Evolutionary conservation across 2,888 invertebrate species (phyloP).

Genomic region (Smittia sp.): DNA sequence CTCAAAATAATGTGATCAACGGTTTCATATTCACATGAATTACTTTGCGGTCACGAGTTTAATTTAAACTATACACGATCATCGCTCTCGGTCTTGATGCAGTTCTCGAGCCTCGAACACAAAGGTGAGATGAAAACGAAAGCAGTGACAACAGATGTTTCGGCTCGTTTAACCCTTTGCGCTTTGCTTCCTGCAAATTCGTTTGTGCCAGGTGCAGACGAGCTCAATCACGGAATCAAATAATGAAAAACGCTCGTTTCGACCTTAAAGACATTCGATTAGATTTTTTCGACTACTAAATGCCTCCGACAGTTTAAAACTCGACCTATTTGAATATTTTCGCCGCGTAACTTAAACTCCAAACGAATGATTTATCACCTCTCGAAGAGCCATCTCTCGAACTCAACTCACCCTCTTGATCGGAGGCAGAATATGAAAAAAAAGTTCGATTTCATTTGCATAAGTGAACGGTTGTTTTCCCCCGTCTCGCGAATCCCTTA

Average conservation of each 20-base stretch:
- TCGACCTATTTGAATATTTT: not conserved
- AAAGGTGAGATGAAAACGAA: not conserved
- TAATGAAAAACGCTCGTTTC: no score
- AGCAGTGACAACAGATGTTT: not conserved
- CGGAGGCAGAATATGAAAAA: not conserved
- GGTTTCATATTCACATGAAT: not conserved
- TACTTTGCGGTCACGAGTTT: constrained; percentile 6
- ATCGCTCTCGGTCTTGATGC: not conserved
- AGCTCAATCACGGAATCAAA: no score
- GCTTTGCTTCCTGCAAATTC: no score
- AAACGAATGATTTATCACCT: not conserved
- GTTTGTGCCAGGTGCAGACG: no score
- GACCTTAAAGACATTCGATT: no score
- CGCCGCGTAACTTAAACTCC: not conserved
- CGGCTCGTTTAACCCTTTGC: not conserved
- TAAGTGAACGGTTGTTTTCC: not conserved
- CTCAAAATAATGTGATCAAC: no score
- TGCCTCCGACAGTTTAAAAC: no score
- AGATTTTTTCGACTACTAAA: no score
- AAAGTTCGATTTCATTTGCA: constrained; percentile 12
- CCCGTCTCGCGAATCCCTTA: no score
- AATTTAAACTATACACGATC: not conserved
- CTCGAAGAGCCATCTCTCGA: not conserved
- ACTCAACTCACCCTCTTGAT: not conserved
- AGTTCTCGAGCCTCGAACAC: not conserved